These are phyloP conservation scores for Synergus itoensis DNA, from an alignment of 2,888 invertebrate species.

Conservation along the genomic window DNA sequence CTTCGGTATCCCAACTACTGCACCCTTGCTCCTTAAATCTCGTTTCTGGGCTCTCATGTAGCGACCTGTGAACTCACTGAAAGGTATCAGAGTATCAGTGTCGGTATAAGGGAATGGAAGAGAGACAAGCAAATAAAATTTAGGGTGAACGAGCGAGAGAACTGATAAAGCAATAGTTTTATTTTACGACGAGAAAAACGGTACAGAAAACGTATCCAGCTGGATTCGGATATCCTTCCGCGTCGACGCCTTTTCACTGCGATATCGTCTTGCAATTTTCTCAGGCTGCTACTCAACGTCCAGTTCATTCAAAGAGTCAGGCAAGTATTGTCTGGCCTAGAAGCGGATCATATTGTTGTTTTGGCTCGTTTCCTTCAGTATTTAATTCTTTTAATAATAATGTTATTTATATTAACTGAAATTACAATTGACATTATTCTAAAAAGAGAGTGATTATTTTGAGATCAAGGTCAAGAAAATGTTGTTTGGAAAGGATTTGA, in stretches of 20 bases:
- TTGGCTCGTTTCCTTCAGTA: slow-evolving; percentile 10
- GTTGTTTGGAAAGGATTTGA: background rate
- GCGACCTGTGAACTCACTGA: slow-evolving; percentile 10
- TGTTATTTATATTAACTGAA: background rate
- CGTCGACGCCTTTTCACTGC: slow-evolving; percentile 40
- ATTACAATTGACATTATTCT: background rate
- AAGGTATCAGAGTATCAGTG: slow-evolving; percentile 47
- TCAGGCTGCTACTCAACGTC: slow-evolving; percentile 17
- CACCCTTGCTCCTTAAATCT: slow-evolving; percentile 49
- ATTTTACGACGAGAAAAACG: slow-evolving; percentile 61
- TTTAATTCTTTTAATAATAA: background rate
- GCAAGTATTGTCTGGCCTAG: slow-evolving; percentile 2
- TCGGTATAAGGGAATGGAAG: background rate
- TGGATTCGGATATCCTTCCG: slow-evolving; percentile 45
- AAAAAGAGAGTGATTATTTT: too few relatives aligned
- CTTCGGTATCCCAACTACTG: slow-evolving; percentile 72
- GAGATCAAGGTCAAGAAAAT: slow-evolving; percentile 4
- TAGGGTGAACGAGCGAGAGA: slow-evolving; percentile 26
- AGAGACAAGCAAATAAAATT: slow-evolving; percentile 18
- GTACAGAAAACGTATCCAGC: slow-evolving; percentile 49
- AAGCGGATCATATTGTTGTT: slow-evolving; percentile 20
- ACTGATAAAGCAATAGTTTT: slow-evolving; percentile 65
- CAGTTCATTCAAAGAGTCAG: slow-evolving; percentile 15
- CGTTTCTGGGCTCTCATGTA: slow-evolving; percentile 10
- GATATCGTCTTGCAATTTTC: slow-evolving; percentile 40